Evolutionary conservation across 2,888 invertebrate species (phyloP).

Genomic region (Atrina japonica): DNA sequence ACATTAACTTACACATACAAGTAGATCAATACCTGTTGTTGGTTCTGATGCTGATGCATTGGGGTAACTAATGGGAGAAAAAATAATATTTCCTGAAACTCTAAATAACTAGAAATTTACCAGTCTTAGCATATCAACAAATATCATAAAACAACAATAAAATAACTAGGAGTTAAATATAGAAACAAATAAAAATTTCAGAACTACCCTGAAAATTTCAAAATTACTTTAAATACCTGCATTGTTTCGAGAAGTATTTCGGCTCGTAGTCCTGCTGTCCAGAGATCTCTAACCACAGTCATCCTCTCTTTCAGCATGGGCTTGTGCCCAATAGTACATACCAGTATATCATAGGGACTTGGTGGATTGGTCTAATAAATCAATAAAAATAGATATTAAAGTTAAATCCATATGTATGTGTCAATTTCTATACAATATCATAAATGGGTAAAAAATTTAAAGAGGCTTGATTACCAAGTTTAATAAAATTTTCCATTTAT

Average conservation of each 20-base stretch:
- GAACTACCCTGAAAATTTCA: too few species aligned
- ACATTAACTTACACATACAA: not conserved
- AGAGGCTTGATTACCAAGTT: too few species aligned
- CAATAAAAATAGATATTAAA: too few species aligned
- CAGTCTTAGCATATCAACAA: too few species aligned
- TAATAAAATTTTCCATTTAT: too few species aligned
- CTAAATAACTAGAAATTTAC: not conserved
- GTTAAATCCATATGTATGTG: too few species aligned
- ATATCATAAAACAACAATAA: not conserved
- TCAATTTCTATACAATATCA: too few species aligned
- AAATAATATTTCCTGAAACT: not conserved
- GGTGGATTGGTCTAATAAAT: conserved; percentile 53
- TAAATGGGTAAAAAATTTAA: too few species aligned
- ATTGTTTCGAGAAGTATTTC: conserved; percentile 84
- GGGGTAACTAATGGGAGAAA: too few species aligned
- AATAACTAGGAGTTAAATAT: not conserved
- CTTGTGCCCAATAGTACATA: conserved; percentile 85
- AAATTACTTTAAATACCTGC: conserved; percentile 73
- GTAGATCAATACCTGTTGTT: not conserved
- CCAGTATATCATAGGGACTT: conserved; percentile 83
- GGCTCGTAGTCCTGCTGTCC: conserved; percentile 87
- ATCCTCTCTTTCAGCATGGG: conserved; percentile 83
- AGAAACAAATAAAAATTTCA: not conserved
- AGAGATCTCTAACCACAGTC: conserved; percentile 85
- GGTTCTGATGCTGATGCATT: too few species aligned